Evolutionary conservation across 2,797 vertebrate species (phyloP).

Genomic region (Aplochiton taeniatus): DNA sequence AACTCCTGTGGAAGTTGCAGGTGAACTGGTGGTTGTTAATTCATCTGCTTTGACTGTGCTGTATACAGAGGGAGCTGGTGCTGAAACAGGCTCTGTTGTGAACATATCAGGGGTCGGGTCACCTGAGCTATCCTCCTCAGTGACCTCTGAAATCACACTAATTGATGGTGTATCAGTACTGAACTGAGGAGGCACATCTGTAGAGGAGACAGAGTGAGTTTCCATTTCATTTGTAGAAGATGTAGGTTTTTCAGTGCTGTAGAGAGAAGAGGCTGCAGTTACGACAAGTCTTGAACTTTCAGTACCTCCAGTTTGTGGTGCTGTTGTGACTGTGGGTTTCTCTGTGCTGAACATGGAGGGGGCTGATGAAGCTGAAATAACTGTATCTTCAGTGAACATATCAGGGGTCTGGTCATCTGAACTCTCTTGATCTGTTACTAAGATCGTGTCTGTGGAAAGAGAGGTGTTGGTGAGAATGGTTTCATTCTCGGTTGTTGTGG

Average conservation of each 20-base stretch:
- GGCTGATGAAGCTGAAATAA: neutral
- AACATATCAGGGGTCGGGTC: neutral
- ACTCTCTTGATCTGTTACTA: neutral
- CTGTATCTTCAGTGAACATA: neutral
- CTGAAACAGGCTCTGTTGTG: neutral
- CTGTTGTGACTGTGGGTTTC: constrained; percentile 11
- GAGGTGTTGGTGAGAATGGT: too few relatives aligned
- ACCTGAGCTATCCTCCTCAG: constrained; percentile 7
- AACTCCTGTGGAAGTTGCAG: constrained; percentile 6
- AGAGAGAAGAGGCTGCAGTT: constrained; percentile 7
- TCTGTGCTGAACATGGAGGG: constrained; percentile 7
- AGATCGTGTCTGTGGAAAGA: too few relatives aligned
- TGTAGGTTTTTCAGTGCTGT: constrained; percentile 13
- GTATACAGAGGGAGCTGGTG: neutral
- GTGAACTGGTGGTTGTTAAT: constrained; percentile 5
- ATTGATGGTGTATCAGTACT: constrained; percentile 8
- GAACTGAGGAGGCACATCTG: neutral
- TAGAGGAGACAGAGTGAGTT: too few relatives aligned
- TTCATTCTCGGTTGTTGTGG: too few relatives aligned
- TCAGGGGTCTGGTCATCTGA: constrained; percentile 22
- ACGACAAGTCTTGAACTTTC: neutral
- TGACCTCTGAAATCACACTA: neutral
- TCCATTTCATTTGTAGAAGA: too few relatives aligned
- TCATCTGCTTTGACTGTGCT: constrained; percentile 10
- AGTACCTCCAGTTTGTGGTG: constrained; percentile 10